phyloP scores from a whole-genome alignment of 1,140 invertebrate species.

The Steinernema khuongi region DNA sequence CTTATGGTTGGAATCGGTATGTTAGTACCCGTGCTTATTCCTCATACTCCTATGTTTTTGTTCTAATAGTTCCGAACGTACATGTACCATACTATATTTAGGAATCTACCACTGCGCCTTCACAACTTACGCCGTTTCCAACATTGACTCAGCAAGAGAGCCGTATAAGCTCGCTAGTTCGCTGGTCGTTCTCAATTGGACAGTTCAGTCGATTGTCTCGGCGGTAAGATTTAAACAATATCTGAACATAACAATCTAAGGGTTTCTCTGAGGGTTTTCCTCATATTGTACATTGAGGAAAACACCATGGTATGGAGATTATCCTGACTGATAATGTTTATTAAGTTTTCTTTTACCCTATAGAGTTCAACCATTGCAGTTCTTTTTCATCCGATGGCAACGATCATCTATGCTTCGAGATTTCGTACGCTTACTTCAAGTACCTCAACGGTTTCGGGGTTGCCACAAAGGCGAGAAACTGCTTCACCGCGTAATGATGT shows the following conservation, averaged over 20 bases:
- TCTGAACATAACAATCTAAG: not conserved
- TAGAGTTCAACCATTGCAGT: not conserved
- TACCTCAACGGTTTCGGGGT: not conserved
- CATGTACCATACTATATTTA: too few species aligned
- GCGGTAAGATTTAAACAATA: too few species aligned
- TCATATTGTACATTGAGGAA: too few species aligned
- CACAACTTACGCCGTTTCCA: not conserved
- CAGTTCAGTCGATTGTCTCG: not conserved
- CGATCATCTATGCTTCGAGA: not conserved
- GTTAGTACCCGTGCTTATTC: not conserved
- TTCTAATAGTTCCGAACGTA: too few species aligned
- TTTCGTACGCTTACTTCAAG: not conserved
- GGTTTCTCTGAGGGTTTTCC: too few species aligned
- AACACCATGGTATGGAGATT: too few species aligned
- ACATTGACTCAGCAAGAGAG: not conserved
- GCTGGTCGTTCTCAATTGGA: not conserved
- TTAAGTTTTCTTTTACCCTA: not conserved
- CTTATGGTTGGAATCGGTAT: not conserved
- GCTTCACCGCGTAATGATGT: not conserved
- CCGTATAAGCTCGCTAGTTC: not conserved
- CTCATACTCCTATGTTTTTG: not conserved
- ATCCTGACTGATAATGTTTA: too few species aligned
- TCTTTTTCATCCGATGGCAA: conserved; percentile 3
- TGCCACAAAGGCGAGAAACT: not conserved
- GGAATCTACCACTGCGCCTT: not conserved